These are phyloP conservation scores for Drosophila kikkawai DNA, from an alignment of 1,140 invertebrate species.

Conservation along the genomic window DNA sequence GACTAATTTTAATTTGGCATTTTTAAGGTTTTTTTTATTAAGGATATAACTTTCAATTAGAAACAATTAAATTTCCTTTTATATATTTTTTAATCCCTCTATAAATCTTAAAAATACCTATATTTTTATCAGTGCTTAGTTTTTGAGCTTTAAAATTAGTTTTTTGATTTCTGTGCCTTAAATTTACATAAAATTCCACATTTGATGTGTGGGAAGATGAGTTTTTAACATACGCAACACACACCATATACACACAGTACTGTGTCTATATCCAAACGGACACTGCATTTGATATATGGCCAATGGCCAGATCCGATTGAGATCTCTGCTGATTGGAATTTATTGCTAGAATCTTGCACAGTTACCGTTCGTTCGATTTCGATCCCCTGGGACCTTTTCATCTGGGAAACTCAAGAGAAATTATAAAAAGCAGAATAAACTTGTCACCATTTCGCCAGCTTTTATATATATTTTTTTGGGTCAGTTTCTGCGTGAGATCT, in stretches of 20 bases:
- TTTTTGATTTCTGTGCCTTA: constrained; percentile 64
- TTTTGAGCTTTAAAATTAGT: not conserved
- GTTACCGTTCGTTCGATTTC: constrained; percentile 28
- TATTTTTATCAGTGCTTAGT: not conserved
- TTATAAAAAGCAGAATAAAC: constrained; percentile 38
- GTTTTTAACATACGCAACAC: constrained; percentile 13
- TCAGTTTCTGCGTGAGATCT: constrained; percentile 52
- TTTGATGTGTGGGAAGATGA: constrained; percentile 60
- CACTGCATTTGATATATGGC: constrained; percentile 26
- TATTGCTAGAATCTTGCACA: constrained; percentile 26
- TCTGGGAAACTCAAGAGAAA: constrained; percentile 19
- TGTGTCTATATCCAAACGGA: constrained; percentile 8
- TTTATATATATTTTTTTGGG: constrained; percentile 43
- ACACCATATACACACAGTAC: not conserved
- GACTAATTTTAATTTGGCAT: not conserved
- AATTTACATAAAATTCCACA: constrained; percentile 66
- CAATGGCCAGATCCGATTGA: constrained; percentile 14
- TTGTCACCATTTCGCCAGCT: constrained; percentile 58
- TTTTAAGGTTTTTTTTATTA: not conserved
- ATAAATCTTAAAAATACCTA: not conserved
- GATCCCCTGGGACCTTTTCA: constrained; percentile 31
- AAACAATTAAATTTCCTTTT: not conserved
- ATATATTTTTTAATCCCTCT: not conserved
- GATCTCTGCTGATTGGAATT: constrained; percentile 63
- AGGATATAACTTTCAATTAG: not conserved